A percentile compares a stretch with the other conserved stretches of the same genome.
phyloP scores from a whole-genome alignment of 1,140 invertebrate genomes.

The Dermatophagoides farinae region DNA sequence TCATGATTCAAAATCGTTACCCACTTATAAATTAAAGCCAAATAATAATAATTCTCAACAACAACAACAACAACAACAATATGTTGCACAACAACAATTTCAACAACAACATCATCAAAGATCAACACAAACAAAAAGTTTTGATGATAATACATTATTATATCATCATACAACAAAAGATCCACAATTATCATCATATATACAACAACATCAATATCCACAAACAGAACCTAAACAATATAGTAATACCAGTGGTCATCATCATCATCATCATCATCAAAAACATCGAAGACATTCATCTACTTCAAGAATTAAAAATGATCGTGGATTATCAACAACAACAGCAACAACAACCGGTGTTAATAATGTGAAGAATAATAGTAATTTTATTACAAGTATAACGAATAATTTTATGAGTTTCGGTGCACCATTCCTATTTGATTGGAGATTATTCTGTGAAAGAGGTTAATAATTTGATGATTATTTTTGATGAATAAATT shows the following conservation, averaged over 20 bases:
- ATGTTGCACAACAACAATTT: background rate
- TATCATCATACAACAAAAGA: background rate
- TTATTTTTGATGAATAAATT: background rate
- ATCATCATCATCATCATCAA: background rate
- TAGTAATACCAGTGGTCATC: background rate
- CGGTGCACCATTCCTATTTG: constrained; percentile 14
- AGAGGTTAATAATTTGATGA: background rate
- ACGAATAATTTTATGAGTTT: constrained; percentile 12
- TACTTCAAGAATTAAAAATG: background rate
- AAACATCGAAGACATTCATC: background rate
- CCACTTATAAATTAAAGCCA: background rate
- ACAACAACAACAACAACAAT: background rate
- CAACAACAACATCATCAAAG: background rate
- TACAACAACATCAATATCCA: background rate
- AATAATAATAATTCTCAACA: background rate
- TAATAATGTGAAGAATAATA: background rate
- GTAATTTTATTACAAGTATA: constrained; percentile 3
- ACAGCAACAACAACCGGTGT: background rate
- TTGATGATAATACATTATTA: constrained; percentile 1
- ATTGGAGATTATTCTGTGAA: constrained; percentile 17
- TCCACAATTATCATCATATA: background rate
- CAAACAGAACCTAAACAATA: background rate
- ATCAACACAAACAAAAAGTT: background rate
- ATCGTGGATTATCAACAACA: background rate
- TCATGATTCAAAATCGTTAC: background rate